These are phyloP conservation scores for Brachionus paranguensis DNA, from an alignment of 1,140 invertebrate species.

Conservation along the genomic window DNA sequence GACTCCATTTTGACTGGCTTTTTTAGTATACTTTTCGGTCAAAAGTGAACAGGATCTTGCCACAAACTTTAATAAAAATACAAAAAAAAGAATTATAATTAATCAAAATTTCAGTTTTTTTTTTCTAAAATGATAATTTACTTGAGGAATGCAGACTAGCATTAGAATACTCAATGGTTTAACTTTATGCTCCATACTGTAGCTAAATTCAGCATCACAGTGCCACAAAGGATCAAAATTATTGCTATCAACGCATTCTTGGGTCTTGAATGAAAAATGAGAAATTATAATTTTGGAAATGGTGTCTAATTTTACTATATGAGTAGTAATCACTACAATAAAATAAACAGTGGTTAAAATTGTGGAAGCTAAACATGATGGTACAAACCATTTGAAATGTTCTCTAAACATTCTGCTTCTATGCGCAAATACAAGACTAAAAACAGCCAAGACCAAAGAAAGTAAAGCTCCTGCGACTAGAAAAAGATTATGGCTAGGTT, in stretches of 20 bases:
- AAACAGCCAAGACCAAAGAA: background rate
- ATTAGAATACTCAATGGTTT: constrained; percentile 22
- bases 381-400: background rate
- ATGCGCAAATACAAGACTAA: background rate
- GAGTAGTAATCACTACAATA: background rate
- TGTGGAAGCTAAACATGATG: background rate
- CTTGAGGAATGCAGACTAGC: constrained; percentile 5
- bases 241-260: background rate
- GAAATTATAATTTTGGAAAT: too few relatives aligned
- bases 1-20: background rate
- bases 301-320: background rate
- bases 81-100: background rate
- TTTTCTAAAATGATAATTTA: background rate
- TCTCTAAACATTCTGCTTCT: background rate
- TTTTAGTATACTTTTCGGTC: background rate
- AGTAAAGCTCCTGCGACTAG: constrained; percentile 8
- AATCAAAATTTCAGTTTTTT: background rate
- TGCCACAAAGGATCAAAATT: background rate
- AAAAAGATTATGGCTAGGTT: background rate
- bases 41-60: background rate
- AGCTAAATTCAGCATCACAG: background rate
- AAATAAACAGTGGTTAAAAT: background rate
- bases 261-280: background rate
- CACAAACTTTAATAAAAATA: constrained; percentile 1
- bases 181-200: constrained; percentile 21